Base-by-base conservation (phyloP, 2,888 invertebrate genomes). In the Cheilosia urbana region DNA sequence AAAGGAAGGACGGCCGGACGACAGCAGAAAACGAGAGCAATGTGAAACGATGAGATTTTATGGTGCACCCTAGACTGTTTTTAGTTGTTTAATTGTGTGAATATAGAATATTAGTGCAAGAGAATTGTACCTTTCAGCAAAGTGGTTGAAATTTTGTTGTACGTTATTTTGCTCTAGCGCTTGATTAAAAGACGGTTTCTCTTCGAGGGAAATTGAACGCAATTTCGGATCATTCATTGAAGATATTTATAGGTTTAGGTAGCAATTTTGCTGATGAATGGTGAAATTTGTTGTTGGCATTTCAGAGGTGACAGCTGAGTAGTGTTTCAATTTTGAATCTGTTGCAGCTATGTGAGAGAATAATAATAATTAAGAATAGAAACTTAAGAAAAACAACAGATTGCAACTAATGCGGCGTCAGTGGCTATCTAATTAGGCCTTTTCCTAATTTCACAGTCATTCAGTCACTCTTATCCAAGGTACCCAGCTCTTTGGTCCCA, bases 1-100 rank as follows among this genome's bases (percentile, higher is more conserved):
- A 84, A 15, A 51, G 24, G 2, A 84, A 69, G 19, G 79, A 60
- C 19, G 13, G n/a, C 0, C 30, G 51, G 24, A 53, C 73, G 19
- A 13, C 73, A 47, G 9, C 21, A 21, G 34, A 45, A 5, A 34
- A 45, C 27, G 40, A 24, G 2, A 57, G 37, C 7, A 40, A 17
- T 6, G 78, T 47, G 9, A 71, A 55, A 15, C 80, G 71, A 84
- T 84, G 75, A 84, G 55, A 63, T 51, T 30, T 19, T 15, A 42
- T 1, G 21, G 11, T 27, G 53, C n/a, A n/a, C 27, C 30, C 19
- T 40, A 27, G 66, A 57, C 60, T 47, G 60, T 66, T 45, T 73
- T 68, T 68, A 71, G 49, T 79, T 75, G 37, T 75, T 80, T 76
- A 80, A 51, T 71, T 69, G 58, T 80, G 37, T 75, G 65, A 80